Conservation (phyloP, 1,140 invertebrate genomes). For the Hycleus phaleratus region DNA sequence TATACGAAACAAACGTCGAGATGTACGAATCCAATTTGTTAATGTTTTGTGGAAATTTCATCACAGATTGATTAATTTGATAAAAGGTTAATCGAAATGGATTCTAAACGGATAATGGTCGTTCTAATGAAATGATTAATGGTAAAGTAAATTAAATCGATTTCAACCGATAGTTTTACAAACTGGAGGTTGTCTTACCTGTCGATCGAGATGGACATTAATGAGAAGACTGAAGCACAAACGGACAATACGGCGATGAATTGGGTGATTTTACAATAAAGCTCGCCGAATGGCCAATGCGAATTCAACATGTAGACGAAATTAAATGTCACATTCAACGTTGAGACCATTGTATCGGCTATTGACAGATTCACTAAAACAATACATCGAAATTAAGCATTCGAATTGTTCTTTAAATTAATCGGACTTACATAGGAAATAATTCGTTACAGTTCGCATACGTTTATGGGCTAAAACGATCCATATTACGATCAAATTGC, state of each 20-base stretch:
- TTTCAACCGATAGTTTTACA: too few species aligned
- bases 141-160: too few species aligned
- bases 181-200: conserved; percentile 58
- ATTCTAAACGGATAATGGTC: too few species aligned
- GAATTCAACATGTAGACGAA: conserved; percentile 86
- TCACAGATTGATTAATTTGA: too few species aligned
- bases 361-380: conserved; percentile 81
- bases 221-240: conserved; percentile 86
- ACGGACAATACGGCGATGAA: conserved; percentile 89
- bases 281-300: conserved; percentile 88
- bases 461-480: conserved; percentile 85
- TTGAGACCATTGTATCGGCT: conserved; percentile 89
- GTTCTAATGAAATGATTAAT: too few species aligned
- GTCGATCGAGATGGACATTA: conserved; percentile 94
- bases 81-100: too few species aligned
- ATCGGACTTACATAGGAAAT: conserved; percentile 65
- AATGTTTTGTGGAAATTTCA: too few species aligned
- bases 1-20: too few species aligned
- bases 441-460: conserved; percentile 94
- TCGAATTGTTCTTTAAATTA: neutral
- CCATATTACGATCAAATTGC: conserved; percentile 93
- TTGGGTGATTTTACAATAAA: conserved; percentile 91
- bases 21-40: too few species aligned
- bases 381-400: conserved; percentile 12
- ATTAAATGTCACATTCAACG: conserved; percentile 89